phyloP scores from a whole-genome alignment of 37 sponge, comb jelly and placozoan species.

The Diacarnus erythraeanus region DNA sequence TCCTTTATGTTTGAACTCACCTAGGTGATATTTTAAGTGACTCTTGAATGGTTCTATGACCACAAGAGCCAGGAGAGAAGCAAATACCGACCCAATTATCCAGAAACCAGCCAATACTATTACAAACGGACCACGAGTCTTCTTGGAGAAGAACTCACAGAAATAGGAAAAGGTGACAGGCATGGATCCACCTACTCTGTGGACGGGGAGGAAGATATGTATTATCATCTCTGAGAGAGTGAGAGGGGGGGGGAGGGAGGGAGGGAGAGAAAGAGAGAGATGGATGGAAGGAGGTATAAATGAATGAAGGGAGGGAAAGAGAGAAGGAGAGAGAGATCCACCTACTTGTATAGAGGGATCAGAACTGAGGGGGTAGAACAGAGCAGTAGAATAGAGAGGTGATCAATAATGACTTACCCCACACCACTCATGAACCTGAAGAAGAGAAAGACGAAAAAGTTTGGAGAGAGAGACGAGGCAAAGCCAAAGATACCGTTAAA shows the following conservation, averaged over 20 bases:
- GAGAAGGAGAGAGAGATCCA: too few relatives aligned
- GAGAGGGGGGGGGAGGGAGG: too few relatives aligned
- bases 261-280: too few relatives aligned
- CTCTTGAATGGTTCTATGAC: constrained; percentile 23
- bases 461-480: constrained; percentile 75
- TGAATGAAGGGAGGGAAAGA: too few relatives aligned
- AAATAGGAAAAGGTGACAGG: constrained; percentile 90
- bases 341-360: too few relatives aligned
- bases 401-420: constrained; percentile 88
- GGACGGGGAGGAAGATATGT: too few relatives aligned
- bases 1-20: not conserved
- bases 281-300: too few relatives aligned
- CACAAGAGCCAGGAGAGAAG: constrained; percentile 63
- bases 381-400: too few relatives aligned
- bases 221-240: too few relatives aligned
- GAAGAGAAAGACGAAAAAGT: constrained; percentile 64
- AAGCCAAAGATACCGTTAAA: constrained; percentile 86
- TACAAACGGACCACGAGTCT: constrained; percentile 58
- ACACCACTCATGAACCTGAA: constrained; percentile 91
- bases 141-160: constrained; percentile 76
- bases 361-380: too few relatives aligned
- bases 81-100: constrained; percentile 71
- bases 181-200: constrained; percentile 85
- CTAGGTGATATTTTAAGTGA: not conserved
- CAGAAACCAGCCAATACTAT: constrained; percentile 78